Conservation (phyloP, 2,113 vertebrate species). For the Rhodinocichla rosea region DNA sequence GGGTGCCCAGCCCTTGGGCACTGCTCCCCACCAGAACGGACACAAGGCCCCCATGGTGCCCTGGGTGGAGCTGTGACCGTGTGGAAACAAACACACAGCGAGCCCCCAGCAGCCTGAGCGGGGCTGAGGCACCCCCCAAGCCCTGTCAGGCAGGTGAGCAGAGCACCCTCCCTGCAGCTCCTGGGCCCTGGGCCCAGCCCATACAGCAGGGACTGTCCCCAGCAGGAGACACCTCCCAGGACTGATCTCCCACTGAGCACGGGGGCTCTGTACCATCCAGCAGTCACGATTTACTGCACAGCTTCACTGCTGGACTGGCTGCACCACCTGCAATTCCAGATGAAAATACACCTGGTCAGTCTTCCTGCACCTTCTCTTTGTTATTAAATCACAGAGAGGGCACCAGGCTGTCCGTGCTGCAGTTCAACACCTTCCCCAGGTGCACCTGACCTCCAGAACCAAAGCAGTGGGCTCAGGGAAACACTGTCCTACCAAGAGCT, state of each 20-base stretch:
- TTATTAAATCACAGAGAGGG: no score
- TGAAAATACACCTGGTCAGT: neutral
- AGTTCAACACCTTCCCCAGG: neutral
- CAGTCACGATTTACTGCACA: rapidly evolving
- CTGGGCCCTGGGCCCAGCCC: neutral
- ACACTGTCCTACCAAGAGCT: neutral
- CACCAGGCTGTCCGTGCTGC: neutral
- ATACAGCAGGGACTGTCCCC: neutral
- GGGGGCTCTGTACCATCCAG: rapidly evolving
- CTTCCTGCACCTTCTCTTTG: neutral
- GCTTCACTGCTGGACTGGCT: neutral
- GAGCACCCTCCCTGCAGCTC: neutral
- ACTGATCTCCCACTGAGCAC: neutral
- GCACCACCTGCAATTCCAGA: neutral
- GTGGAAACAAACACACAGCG: rapidly evolving
- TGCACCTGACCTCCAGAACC: neutral
- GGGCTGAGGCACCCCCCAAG: no score
- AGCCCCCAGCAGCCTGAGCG: rapidly evolving
- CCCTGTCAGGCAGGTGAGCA: neutral
- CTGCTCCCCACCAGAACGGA: rapidly evolving
- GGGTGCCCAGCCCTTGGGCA: neutral
- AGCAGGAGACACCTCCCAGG: neutral
- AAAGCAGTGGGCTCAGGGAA: neutral
- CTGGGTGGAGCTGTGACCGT: neutral
- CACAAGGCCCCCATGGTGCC: rapidly evolving